Conservation (phyloP, 2,797 vertebrate species). For the Jordanella pulchra region DNA sequence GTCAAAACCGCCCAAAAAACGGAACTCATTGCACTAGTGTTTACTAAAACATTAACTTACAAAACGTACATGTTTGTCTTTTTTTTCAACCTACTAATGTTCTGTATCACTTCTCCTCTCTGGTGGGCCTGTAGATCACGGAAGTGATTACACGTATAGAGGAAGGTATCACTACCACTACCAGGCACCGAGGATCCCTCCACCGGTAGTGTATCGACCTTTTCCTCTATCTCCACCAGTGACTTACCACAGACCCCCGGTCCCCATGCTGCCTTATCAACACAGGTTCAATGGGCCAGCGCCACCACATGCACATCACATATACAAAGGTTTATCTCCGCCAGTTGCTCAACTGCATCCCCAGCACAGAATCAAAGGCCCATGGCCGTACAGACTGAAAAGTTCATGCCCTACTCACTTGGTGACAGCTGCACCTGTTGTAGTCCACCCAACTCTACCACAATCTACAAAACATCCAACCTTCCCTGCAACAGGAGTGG, state of each 20-base stretch:
- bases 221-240: conserved; percentile 66
- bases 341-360: conserved; percentile 53
- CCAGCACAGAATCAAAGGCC: conserved; percentile 54
- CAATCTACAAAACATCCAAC: conserved; percentile 35
- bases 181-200: conserved; percentile 75
- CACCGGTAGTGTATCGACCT: conserved; percentile 68
- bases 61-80: conserved; percentile 42
- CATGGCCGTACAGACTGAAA: conserved; percentile 54
- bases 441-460: conserved; percentile 37
- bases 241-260: conserved; percentile 69
- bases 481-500: conserved; percentile 43
- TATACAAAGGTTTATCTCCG: conserved; percentile 58
- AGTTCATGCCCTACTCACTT: conserved; percentile 47
- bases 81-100: conserved; percentile 72
- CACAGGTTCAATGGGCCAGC: conserved; percentile 62
- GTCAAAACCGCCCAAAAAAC: conserved; percentile 7
- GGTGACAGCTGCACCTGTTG: conserved; percentile 40
- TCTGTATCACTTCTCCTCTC: conserved; percentile 73
- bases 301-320: conserved; percentile 50
- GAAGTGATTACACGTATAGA: conserved; percentile 81
- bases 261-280: conserved; percentile 55
- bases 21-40: conserved; percentile 10
- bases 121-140: conserved; percentile 77
- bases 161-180: conserved; percentile 78
- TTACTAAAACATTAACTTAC: conserved; percentile 48